Conservation (phyloP, 1,140 invertebrate genomes). For the Wasmannia auropunctata region DNA sequence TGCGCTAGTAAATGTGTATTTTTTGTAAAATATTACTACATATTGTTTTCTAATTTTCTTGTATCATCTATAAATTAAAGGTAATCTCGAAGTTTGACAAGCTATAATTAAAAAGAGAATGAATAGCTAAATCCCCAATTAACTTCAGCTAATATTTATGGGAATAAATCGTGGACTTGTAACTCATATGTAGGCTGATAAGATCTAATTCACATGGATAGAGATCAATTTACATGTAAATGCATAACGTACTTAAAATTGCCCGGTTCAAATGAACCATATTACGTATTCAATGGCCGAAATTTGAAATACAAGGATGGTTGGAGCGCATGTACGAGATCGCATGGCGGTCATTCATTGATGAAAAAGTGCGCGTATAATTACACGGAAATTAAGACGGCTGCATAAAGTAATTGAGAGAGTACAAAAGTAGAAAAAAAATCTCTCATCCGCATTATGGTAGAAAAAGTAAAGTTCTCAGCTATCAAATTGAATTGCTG, state of each 20-base stretch:
- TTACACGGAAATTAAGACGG: slow-evolving; percentile 20
- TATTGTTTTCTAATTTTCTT: background rate
- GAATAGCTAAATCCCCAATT: background rate
- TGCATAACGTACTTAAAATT: slow-evolving; percentile 16
- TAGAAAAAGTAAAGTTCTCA: background rate
- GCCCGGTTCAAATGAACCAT: background rate
- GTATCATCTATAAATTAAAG: slow-evolving; percentile 2
- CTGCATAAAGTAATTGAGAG: slow-evolving; percentile 9
- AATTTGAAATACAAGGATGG: slow-evolving; percentile 20
- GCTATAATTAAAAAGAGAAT: background rate
- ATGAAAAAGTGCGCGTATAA: slow-evolving; percentile 17
- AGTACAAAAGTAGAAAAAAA: background rate
- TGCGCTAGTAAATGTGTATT: background rate
- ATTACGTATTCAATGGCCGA: slow-evolving; percentile 8
- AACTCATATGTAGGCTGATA: background rate
- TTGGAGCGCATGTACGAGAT: background rate
- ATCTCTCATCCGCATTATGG: background rate
- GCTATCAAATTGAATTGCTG: background rate
- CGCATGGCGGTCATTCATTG: slow-evolving; percentile 6
- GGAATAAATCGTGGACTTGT: background rate
- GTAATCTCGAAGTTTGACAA: background rate
- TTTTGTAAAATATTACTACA: background rate
- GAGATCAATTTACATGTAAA: slow-evolving; percentile 34
- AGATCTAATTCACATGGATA: slow-evolving; percentile 1
- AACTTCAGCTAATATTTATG: slow-evolving; percentile 14